Base-by-base conservation (phyloP, 2,797 vertebrate species). In the Coracias cyanogaster region DNA sequence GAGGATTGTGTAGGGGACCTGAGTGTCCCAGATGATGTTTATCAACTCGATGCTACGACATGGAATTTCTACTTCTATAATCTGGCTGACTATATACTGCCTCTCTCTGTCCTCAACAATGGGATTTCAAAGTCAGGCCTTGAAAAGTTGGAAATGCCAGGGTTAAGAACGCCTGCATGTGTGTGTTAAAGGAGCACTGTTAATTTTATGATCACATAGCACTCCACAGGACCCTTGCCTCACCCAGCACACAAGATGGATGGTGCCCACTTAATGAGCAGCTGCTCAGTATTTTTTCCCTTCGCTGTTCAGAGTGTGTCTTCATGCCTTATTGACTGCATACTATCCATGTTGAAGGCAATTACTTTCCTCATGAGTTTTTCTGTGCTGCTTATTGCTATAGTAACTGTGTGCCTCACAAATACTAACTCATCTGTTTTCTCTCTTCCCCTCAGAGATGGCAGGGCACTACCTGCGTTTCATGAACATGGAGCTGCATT, bases 401-500 rank as follows among this genome's bases (percentile, higher is more conserved):
- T 95, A 96, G 94, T 96, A 95, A 95, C 96, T 92, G 90, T 92
- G 90, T 69, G 81, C 90, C 93, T 93, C 78, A 45, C 85, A 92
- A 89, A 82, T 65, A 81, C 76, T 29, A 89, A 49, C 86, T 91
- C 82, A 82, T 91, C 85, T 78, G 37, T 81, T 94, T 84, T 65
- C 41, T 67, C 62, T 60, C 83, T 71, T 81, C 61, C 37, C 61
- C 35, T 69, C 13, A 3, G 69, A 94, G 89, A 37, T 1, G 6
- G 72, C 45, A 83, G 62, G 41, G 52, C 55, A 35, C 64, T 93
- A 94, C 87, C 91, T 90, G 62, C 37, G 45, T 82, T 66, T 52
- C 51, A 20, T 29, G 41, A 86, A 80, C 7, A 45, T 0, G 3
- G 76, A 74, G 45, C 64, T 79, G 37, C 35, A 4, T 69, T 80